Conservation (phyloP, 2,888 invertebrate genomes). For the Venusia cambrica region DNA sequence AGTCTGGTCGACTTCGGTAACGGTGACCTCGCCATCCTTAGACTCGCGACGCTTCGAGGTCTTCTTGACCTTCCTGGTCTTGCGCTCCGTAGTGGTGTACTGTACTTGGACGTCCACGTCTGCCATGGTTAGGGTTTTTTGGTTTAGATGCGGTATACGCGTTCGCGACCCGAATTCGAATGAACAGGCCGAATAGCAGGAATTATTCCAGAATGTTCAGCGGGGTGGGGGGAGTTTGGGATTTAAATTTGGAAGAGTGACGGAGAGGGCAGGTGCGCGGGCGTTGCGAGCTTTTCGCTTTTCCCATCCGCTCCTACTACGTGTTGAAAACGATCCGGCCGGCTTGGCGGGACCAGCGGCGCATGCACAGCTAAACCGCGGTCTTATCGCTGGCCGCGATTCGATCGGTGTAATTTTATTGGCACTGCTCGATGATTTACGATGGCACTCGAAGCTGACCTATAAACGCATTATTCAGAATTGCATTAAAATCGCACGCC, state of each 20-base stretch:
- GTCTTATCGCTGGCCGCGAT: constrained; percentile 57
- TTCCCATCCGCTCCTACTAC: constrained; percentile 42
- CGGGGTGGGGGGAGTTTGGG: constrained; percentile 75
- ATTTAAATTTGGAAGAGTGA: constrained; percentile 81
- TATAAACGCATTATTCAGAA: constrained; percentile 44
- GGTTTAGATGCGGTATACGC: constrained; percentile 73
- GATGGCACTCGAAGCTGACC: constrained; percentile 38
- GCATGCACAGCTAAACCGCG: constrained; percentile 33
- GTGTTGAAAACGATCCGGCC: constrained; percentile 41
- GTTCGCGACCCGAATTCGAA: constrained; percentile 81
- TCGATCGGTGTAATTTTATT: constrained; percentile 52
- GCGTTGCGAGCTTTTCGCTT: constrained; percentile 62
- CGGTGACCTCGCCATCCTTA: constrained; percentile 89
- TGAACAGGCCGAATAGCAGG: constrained; percentile 75
- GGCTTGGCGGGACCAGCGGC: background rate
- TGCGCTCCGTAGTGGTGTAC: constrained; percentile 91
- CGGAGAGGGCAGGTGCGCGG: constrained; percentile 81
- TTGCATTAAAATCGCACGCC: constrained; percentile 26
- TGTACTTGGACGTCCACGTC: constrained; percentile 95
- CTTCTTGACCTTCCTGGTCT: constrained; percentile 94
- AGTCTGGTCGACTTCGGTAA: constrained; percentile 89
- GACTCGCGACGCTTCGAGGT: constrained; percentile 90
- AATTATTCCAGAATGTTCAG: constrained; percentile 81
- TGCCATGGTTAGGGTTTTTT: constrained; percentile 84
- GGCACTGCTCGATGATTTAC: constrained; percentile 52